Percentiles rank a stretch among this genome's conserved stretches.
These are phyloP conservation scores for Leptinotarsa texana DNA, from an alignment of 1,140 invertebrate genomes.

Conservation along the genomic window DNA sequence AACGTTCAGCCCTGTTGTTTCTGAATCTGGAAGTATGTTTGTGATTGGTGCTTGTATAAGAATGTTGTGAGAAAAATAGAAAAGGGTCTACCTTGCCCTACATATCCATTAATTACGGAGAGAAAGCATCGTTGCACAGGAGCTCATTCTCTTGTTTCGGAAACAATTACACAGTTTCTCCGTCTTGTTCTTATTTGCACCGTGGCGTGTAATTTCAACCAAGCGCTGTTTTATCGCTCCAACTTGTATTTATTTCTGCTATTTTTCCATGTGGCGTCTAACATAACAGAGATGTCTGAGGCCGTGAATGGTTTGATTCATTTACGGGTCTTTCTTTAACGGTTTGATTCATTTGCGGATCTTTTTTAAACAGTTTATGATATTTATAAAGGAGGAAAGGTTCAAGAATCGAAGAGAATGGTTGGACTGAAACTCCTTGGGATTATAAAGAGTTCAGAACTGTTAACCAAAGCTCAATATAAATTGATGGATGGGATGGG, in stretches of 20 bases:
- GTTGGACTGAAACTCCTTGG: too few relatives aligned
- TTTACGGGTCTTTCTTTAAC: too few relatives aligned
- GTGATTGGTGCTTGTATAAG: conserved; percentile 1
- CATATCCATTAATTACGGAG: conserved; percentile 6
- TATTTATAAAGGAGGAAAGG: too few relatives aligned
- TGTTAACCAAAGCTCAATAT: too few relatives aligned
- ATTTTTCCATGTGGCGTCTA: neutral
- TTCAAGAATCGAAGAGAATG: too few relatives aligned
- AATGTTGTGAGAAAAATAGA: conserved; percentile 1
- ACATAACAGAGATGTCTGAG: too few relatives aligned
- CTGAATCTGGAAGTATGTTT: neutral
- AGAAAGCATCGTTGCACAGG: neutral
- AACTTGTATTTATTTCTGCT: neutral
- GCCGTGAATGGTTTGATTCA: too few relatives aligned
- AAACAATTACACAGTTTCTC: conserved; percentile 2
- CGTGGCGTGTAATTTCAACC: neutral
- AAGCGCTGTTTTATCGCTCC: neutral
- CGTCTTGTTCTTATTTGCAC: conserved; percentile 1
- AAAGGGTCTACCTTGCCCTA: neutral
- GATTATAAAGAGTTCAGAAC: too few relatives aligned
- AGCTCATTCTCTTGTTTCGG: neutral
- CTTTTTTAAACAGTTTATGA: too few relatives aligned
- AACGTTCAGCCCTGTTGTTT: neutral
- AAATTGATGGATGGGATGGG: too few relatives aligned
- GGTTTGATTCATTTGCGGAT: too few relatives aligned